Percentiles rank a stretch among this genome's conserved stretches.
Evolutionary conservation across 2,113 vertebrate species (phyloP).

Genomic region (Psophia crepitans): DNA sequence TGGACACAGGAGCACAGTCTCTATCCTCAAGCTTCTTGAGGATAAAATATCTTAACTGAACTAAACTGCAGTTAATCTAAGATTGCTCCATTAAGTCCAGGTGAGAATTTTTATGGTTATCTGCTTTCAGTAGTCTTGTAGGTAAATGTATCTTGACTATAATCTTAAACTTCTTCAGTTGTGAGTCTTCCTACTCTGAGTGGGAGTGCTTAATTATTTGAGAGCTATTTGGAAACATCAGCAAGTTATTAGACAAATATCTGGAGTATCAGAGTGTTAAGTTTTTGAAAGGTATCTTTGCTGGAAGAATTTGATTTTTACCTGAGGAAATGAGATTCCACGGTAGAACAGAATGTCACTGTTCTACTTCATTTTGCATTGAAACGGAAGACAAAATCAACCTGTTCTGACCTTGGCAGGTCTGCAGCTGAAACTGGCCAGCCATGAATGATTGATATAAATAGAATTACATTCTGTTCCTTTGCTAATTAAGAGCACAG

Average conservation of each 20-base stretch:
- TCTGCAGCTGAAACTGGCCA: neutral
- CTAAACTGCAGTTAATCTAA: neutral
- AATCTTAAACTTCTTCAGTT: neutral
- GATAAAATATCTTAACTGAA: neutral
- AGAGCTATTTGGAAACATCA: neutral
- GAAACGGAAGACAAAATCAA: neutral
- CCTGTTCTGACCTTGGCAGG: neutral
- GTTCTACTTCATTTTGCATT: neutral
- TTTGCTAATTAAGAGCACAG: neutral
- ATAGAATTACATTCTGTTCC: constrained; percentile 20
- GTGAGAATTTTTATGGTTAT: neutral
- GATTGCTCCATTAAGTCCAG: neutral
- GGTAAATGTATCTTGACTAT: neutral
- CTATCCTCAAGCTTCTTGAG: neutral
- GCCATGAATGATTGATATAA: neutral
- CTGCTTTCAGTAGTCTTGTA: neutral
- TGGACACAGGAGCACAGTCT: neutral
- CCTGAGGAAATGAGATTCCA: neutral
- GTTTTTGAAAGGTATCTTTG: neutral
- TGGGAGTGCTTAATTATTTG: neutral
- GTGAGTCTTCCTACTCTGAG: neutral
- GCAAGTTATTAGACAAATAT: too few relatives aligned
- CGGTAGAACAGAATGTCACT: neutral
- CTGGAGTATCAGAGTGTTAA: too few relatives aligned
- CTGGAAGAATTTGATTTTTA: constrained; percentile 13